phyloP scores from a whole-genome alignment of 2,888 invertebrate species.

The Hartigia nigra region DNA sequence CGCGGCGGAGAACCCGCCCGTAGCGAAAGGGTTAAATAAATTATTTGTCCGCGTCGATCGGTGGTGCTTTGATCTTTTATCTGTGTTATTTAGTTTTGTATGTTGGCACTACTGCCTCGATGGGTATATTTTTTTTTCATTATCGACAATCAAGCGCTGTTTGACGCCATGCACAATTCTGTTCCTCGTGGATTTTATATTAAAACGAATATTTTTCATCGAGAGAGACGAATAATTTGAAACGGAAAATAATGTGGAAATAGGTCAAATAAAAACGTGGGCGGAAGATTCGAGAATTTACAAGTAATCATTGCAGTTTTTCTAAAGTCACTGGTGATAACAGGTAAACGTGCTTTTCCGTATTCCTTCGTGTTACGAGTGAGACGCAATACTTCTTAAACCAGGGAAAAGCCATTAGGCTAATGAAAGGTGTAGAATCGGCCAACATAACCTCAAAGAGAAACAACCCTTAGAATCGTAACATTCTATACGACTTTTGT shows the following conservation, averaged over 20 bases:
- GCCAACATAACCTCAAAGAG: background rate
- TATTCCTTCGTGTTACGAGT: background rate
- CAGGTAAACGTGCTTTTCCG: background rate
- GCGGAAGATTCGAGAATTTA: background rate
- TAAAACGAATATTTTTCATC: background rate
- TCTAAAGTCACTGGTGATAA: background rate
- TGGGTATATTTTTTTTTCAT: background rate
- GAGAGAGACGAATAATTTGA: background rate
- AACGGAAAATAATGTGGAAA: background rate
- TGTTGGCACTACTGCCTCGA: background rate
- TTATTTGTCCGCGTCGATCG: too few species aligned
- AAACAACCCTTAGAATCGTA: background rate
- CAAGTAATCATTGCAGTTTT: background rate
- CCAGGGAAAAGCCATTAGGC: background rate
- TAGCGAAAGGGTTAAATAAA: too few species aligned
- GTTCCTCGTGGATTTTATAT: background rate
- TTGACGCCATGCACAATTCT: background rate
- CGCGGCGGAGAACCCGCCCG: too few species aligned
- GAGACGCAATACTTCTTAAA: background rate
- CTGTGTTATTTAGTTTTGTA: background rate
- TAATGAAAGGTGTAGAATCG: background rate
- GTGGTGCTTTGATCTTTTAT: background rate
- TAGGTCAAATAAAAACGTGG: background rate
- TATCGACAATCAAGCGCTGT: background rate
- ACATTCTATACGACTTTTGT: background rate